Percentiles rank a stretch among this genome's conserved stretches.
Conservation (phyloP, 1,140 invertebrate genomes). For the Rhyacophila brunnea region DNA sequence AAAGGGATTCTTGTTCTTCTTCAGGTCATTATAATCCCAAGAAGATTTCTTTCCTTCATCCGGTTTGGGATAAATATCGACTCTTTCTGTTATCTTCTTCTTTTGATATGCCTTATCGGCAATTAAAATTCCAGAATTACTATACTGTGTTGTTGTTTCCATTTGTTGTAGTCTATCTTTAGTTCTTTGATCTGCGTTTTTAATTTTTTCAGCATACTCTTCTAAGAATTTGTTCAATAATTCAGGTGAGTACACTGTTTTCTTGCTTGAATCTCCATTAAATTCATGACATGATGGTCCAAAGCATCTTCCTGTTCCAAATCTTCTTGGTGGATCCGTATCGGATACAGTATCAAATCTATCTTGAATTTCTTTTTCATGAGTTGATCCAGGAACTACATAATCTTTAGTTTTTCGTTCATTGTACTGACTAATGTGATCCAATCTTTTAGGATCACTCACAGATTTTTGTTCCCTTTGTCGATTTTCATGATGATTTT, state of each 20-base stretch:
- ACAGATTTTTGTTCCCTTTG: slow-evolving; percentile 32
- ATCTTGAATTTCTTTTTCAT: slow-evolving; percentile 42
- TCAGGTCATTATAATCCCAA: slow-evolving; percentile 54
- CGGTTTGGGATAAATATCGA: slow-evolving; percentile 41
- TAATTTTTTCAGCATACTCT: slow-evolving; percentile 59
- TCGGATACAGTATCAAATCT: neutral
- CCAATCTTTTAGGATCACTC: neutral
- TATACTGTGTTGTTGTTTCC: slow-evolving; percentile 45
- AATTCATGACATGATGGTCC: slow-evolving; percentile 50
- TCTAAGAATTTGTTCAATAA: slow-evolving; percentile 59
- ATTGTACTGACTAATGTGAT: slow-evolving; percentile 23
- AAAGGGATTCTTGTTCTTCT: slow-evolving; percentile 58
- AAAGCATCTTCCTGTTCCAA: slow-evolving; percentile 43
- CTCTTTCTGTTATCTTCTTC: slow-evolving; percentile 35
- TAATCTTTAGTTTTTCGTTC: slow-evolving; percentile 40
- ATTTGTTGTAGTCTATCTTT: slow-evolving; percentile 50
- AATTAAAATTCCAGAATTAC: slow-evolving; percentile 43
- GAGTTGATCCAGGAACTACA: slow-evolving; percentile 47
- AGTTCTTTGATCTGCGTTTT: slow-evolving; percentile 48
- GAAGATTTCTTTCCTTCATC: slow-evolving; percentile 46
- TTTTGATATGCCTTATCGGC: slow-evolving; percentile 39
- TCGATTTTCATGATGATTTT: slow-evolving; percentile 19
- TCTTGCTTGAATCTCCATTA: slow-evolving; percentile 19
- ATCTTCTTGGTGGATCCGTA: slow-evolving; percentile 12
- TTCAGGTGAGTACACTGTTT: slow-evolving; percentile 45